Evolutionary conservation across 2,888 invertebrate species (phyloP), one percentile per base, ranked within the genome.

Genomic region (Drosophila hamatofila): DNA sequence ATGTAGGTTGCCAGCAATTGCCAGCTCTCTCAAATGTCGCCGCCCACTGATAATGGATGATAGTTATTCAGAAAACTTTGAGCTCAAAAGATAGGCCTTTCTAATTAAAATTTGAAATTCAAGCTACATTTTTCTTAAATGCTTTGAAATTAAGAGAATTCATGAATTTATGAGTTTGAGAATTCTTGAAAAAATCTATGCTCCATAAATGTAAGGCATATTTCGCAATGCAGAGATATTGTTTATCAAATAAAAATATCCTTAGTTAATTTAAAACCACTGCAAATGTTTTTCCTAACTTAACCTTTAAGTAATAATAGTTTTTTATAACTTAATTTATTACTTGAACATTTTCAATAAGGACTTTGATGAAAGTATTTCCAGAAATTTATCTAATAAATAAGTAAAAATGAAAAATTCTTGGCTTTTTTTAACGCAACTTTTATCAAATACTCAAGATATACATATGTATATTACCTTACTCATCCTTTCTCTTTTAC

Each of bases 1-100:
- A 46, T 52, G 23, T 70, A 27, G 70, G 30, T 70, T 61, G 39
- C 25, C 39, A 44, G 35, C 57, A 59, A 23, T 68, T 59, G 37
- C 18, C 41, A 54, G 27, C 58, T 58, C 44, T 44, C 14, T 23
- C 58, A 16, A 44, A 46, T 56, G 33, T 39, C 55, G 23, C 62
- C 70, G 62, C 75, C 41, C 44, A 58, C 46, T 57, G 44, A 30
- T 52, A 18, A 51, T 30, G n/a, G 11, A 27, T 21, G 11, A 2
- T 27, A 8, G 11, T 11, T 37, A 27, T 58, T 14, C 21, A 27
- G 11, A 14, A 25, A 35, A 12, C 21, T 37, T 18, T 27, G 12
- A 33, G 12, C 8, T 30, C 18, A 18, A n/a, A 4, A 18, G 27
- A 11, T 18, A 30, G 18, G 12, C 11, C 27, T 46, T 14, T 27